Percentiles rank a stretch among this genome's conserved stretches.
Conservation (phyloP, 2,797 vertebrate genomes). For the Salmo trutta region DNA sequence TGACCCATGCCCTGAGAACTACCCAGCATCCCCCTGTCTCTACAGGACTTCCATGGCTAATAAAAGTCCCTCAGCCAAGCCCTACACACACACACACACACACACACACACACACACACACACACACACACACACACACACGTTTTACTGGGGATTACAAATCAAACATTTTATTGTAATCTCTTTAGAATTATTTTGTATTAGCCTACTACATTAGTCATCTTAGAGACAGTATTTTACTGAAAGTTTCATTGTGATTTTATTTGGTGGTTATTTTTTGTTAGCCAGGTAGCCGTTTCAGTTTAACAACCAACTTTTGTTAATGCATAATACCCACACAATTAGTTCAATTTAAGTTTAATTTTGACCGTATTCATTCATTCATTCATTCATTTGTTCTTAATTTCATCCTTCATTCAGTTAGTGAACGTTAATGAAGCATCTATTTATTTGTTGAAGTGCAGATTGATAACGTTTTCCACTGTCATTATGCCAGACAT, state of each 20-base stretch:
- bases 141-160: background rate
- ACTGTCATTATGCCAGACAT: constrained; percentile 52
- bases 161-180: too few relatives aligned
- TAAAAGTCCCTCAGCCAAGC: constrained; percentile 19
- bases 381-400: too few relatives aligned
- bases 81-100: background rate
- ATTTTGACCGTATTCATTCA: too few relatives aligned
- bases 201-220: too few relatives aligned
- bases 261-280: background rate
- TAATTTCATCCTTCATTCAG: constrained; percentile 13
- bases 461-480: constrained; percentile 55
- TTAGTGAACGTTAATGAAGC: constrained; percentile 52
- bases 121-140: background rate
- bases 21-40: constrained; percentile 39
- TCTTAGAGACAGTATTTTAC: too few relatives aligned
- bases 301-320: background rate
- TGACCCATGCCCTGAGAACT: constrained; percentile 73
- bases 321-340: background rate
- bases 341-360: background rate
- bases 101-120: background rate
- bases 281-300: background rate
- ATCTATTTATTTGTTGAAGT: constrained; percentile 41
- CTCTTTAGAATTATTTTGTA: too few relatives aligned
- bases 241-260: too few relatives aligned
- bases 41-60: constrained; percentile 36